A percentile compares a stretch with the other conserved stretches of the same genome.
These are phyloP conservation scores for Drosophila ohnishii DNA, from an alignment of 1,140 invertebrate species.

Conservation along the genomic window DNA sequence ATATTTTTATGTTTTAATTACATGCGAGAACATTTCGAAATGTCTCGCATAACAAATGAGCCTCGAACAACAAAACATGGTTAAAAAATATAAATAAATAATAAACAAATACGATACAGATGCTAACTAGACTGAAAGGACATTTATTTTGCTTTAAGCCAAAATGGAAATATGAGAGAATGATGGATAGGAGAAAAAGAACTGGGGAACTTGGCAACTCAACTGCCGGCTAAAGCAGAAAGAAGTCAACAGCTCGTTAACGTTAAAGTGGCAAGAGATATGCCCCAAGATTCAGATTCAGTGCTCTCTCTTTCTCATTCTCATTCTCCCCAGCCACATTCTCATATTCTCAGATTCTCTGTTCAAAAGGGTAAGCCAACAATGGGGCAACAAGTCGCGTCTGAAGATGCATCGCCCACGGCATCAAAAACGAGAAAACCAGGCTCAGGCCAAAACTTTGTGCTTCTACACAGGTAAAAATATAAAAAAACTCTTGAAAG, in stretches of 20 bases:
- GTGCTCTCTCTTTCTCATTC: slow-evolving; percentile 11
- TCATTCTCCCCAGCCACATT: slow-evolving; percentile 16
- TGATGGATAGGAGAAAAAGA: slow-evolving; percentile 19
- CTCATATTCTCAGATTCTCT: slow-evolving; percentile 16
- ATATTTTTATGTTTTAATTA: slow-evolving; percentile 75
- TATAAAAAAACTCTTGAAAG: no score
- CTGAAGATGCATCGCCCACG: slow-evolving; percentile 74
- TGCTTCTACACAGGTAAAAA: slow-evolving; percentile 18
- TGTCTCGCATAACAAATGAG: slow-evolving; percentile 61
- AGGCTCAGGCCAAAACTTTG: slow-evolving; percentile 23
- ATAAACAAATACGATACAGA: not conserved
- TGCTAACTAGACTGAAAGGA: slow-evolving; percentile 45
- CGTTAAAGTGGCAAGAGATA: slow-evolving; percentile 81
- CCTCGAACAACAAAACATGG: slow-evolving; percentile 12
- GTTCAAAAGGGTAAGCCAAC: slow-evolving; percentile 65
- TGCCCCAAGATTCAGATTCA: slow-evolving; percentile 47
- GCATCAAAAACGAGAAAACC: slow-evolving; percentile 53
- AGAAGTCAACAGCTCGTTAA: slow-evolving; percentile 82
- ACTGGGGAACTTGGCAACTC: slow-evolving; percentile 52
- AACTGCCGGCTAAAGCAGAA: slow-evolving; percentile 69
- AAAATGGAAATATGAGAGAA: slow-evolving; percentile 24
- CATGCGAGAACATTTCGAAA: slow-evolving; percentile 55
- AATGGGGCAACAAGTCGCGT: slow-evolving; percentile 82
- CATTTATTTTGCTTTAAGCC: slow-evolving; percentile 44
- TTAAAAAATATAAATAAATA: slow-evolving; percentile 3